Base-by-base conservation (phyloP, 2,113 vertebrate species). In the Mus pahari region DNA sequence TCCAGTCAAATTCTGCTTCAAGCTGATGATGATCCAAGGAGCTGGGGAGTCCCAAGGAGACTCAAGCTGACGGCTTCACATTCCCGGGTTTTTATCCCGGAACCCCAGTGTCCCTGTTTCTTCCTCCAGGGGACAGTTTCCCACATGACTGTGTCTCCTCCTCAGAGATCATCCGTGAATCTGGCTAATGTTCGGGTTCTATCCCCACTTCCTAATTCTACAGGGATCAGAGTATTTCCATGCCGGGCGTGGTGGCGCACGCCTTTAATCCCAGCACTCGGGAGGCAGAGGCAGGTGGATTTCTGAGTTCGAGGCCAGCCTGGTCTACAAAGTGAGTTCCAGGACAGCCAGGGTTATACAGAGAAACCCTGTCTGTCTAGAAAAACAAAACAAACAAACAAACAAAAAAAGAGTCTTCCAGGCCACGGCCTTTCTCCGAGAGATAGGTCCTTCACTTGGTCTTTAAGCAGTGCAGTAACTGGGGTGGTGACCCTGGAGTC, bases 21-120 rank as follows among this genome's bases (percentile, higher is more conserved):
- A 79, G 74, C 5, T 39, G 73, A 92, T 2, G 68, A 70, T 50
- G 45, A 86, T 16, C 53, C 83, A 48, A 92, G 82, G 70, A 88
- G 17, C 22, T 66, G 71, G 84, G 81, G 94, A 78, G 48, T 82
- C 74, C 48, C 75, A 91, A 53, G 58, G 79, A 92, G 58, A 94
- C 62, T n/a, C 42, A 66, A 86, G 48, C 9, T 33, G 33, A 58
- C 88, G 55, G 33, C 20, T 66, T 20, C 83, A 45, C 36, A 48
- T 17, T 36, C 60, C 11, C 31, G 48, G 12, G 74, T 55, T 14
- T 20, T 68, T 16, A 31, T 11, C 60, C 20, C 81, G 55, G 39
- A 55, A 5, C 33, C 20, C 70, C 48, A 84, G 20, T 36, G 7
- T 28, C n/a, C 9, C 50, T 26, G 20, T 66, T 94, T 24, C 45